Percentiles rank a stretch among this genome's conserved stretches.
phyloP scores from a whole-genome alignment of 2,888 invertebrate genomes.

The Drosophila atripex region DNA sequence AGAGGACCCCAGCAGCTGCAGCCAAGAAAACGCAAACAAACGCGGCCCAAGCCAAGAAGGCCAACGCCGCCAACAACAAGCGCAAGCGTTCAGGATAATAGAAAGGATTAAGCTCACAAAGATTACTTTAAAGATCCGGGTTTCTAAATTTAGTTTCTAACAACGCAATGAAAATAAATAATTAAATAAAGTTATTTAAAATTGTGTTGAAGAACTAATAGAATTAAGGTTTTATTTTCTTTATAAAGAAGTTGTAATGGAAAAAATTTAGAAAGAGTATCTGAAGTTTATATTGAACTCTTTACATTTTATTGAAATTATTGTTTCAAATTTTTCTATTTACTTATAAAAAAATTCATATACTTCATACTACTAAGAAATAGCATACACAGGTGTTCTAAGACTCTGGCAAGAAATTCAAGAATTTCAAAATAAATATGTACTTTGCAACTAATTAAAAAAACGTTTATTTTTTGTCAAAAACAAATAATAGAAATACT shows the following conservation, averaged over 20 bases:
- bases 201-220: not conserved
- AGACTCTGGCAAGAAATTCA: not conserved
- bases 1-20: constrained; percentile 15
- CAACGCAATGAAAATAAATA: not conserved
- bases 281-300: no score
- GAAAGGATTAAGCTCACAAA: not conserved
- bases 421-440: constrained; percentile 8
- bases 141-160: not conserved
- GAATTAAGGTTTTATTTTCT: not conserved
- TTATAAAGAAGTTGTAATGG: not conserved
- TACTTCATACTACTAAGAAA: not conserved
- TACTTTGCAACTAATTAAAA: not conserved
- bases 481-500: no score
- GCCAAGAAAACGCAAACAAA: constrained; percentile 4
- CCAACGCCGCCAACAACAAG: constrained; percentile 20
- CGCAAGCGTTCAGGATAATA: constrained; percentile 24
- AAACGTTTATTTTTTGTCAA: no score
- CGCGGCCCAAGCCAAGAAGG: constrained; percentile 6
- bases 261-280: no score
- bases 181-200: not conserved
- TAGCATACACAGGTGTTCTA: constrained; percentile 30
- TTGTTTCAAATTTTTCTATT: no score
- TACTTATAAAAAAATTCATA: no score
- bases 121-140: not conserved
- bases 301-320: no score